Conservation (phyloP, 2,797 vertebrate genomes). For the Amniataba percoides region DNA sequence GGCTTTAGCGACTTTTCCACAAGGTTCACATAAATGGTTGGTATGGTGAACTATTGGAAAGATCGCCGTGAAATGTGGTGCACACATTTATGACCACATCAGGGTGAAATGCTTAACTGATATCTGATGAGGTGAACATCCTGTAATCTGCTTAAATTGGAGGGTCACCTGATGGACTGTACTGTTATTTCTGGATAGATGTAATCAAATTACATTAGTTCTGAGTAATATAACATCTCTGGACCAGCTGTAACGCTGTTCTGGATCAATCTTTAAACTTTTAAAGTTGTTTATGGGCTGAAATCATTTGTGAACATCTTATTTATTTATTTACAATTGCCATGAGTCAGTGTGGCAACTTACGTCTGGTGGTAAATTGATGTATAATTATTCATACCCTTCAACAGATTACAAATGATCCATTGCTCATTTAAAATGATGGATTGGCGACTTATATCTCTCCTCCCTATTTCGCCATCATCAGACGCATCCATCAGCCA, state of each 20-base stretch:
- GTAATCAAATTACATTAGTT: constrained; percentile 6
- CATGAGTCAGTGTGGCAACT: constrained; percentile 38
- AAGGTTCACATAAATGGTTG: background rate
- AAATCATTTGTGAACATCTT: background rate
- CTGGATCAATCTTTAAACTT: background rate
- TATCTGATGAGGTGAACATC: background rate
- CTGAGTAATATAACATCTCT: background rate
- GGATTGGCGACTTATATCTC: constrained; percentile 64
- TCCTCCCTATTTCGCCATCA: constrained; percentile 56
- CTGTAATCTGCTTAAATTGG: background rate
- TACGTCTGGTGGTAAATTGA: constrained; percentile 59
- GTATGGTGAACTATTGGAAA: background rate
- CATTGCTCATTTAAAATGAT: constrained; percentile 77
- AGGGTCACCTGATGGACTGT: background rate
- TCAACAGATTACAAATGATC: constrained; percentile 71
- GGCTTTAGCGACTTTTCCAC: background rate
- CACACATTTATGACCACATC: background rate
- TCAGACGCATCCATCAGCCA: constrained; percentile 70
- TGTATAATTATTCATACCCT: constrained; percentile 70
- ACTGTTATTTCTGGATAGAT: background rate
- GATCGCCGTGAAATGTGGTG: background rate
- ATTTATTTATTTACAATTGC: constrained; percentile 37
- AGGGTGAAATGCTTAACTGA: background rate
- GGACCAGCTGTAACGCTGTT: background rate
- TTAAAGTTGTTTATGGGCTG: constrained; percentile 15